Evolutionary conservation across 2,113 vertebrate genomes (phyloP).

Genomic region (Epinephelus moara): DNA sequence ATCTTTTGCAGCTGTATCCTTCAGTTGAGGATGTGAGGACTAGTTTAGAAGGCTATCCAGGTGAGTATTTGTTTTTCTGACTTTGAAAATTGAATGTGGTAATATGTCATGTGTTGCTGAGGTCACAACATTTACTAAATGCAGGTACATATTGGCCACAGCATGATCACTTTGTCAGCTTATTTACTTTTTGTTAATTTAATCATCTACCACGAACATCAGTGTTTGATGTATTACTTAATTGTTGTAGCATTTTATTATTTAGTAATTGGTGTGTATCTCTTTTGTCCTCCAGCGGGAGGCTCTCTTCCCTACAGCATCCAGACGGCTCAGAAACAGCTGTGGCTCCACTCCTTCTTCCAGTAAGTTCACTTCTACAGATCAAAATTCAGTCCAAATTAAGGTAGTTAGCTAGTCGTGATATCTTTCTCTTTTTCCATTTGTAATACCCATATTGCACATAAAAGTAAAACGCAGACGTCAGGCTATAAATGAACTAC

Average conservation of each 20-base stretch:
- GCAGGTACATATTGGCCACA: not conserved
- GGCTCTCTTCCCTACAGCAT: slow-evolving; percentile 96
- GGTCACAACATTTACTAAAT: not conserved
- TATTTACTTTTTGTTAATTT: not conserved
- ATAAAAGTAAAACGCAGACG: too few relatives aligned
- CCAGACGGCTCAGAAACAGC: slow-evolving; percentile 96
- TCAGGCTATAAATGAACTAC: too few relatives aligned
- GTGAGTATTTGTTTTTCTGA: slow-evolving; percentile 76
- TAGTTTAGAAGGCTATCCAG: slow-evolving; percentile 97
- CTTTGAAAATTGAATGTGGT: not conserved
- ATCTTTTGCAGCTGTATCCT: slow-evolving; percentile 90
- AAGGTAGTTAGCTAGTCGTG: not conserved
- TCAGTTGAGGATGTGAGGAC: slow-evolving; percentile 95
- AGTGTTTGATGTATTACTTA: not conserved
- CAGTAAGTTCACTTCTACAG: slow-evolving; percentile 87
- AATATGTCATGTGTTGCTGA: not conserved
- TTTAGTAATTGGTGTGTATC: not conserved
- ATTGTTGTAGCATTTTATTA: not conserved
- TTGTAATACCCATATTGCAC: not conserved
- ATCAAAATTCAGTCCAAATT: not conserved
- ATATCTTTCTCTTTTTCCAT: not conserved
- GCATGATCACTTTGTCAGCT: not conserved
- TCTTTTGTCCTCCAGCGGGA: slow-evolving; percentile 85
- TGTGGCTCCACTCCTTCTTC: slow-evolving; percentile 96
- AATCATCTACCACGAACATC: not conserved